Percentiles rank a stretch among this genome's conserved stretches.
These are phyloP conservation scores for Meloidogyne floridensis DNA, from an alignment of 1,140 invertebrate genomes.

Conservation along the genomic window DNA sequence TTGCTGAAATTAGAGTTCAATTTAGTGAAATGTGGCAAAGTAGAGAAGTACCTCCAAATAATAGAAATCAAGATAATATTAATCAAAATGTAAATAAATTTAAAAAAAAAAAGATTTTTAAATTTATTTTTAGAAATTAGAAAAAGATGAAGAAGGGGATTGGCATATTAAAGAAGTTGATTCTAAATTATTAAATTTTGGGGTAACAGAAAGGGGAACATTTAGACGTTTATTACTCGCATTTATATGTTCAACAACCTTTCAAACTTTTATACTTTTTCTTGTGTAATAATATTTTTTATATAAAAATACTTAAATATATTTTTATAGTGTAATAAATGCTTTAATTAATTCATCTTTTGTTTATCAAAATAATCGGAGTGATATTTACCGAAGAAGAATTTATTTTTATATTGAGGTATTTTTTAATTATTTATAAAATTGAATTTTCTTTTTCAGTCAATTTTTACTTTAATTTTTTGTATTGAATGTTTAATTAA, in stretches of 20 bases:
- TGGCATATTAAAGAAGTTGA: conserved; percentile 58
- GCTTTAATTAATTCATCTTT: conserved; percentile 92
- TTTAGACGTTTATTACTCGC: conserved; percentile 79
- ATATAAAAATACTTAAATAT: conserved; percentile 72
- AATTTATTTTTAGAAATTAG: conserved; percentile 71
- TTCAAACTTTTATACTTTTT: conserved; percentile 51
- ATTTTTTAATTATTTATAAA: conserved; percentile 17
- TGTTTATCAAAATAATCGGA: conserved; percentile 87
- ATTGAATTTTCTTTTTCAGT: conserved; percentile 40
- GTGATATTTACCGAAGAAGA: conserved; percentile 75
- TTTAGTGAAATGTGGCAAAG: conserved; percentile 99
- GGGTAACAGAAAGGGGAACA: conserved; percentile 78
- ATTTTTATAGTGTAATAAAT: conserved; percentile 75
- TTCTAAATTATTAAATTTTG: conserved; percentile 68
- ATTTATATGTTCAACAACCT: conserved; percentile 46
- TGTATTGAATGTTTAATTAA: conserved; percentile 94
- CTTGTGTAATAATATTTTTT: conserved; percentile 67
- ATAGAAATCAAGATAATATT: conserved; percentile 51
- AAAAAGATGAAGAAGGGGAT: conserved; percentile 69
- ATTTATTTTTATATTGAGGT: conserved; percentile 93
- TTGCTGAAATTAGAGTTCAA: conserved; percentile 98
- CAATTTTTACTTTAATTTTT: conserved; percentile 77
- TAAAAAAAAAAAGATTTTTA: not conserved
- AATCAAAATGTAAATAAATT: conserved; percentile 46
- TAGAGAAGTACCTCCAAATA: conserved; percentile 65